phyloP scores from a whole-genome alignment of 2,113 vertebrate species.

The Prinia subflava region DNA sequence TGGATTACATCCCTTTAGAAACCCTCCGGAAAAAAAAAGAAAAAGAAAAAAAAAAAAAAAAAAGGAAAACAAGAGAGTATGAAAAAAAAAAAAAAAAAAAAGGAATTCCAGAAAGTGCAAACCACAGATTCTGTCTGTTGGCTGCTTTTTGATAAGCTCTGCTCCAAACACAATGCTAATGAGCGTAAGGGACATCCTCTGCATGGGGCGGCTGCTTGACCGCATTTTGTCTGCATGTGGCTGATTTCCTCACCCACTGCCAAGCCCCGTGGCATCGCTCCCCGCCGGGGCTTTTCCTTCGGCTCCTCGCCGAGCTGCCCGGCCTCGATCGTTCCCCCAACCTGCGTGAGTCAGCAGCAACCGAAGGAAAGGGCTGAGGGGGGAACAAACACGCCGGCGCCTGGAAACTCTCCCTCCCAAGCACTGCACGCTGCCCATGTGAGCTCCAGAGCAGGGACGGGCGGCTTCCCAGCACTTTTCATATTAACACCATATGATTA shows the following conservation, averaged over 20 bases:
- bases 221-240: constrained; percentile 60
- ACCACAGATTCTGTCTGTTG: constrained; percentile 69
- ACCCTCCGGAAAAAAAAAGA: not conserved
- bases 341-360: constrained; percentile 66
- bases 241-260: constrained; percentile 58
- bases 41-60: not conserved
- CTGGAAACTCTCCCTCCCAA: constrained; percentile 30
- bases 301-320: constrained; percentile 1
- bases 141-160: constrained; percentile 63
- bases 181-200: constrained; percentile 58
- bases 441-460: not conserved
- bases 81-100: not conserved
- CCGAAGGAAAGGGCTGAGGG: constrained; percentile 25
- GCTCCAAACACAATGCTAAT: constrained; percentile 63
- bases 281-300: constrained; percentile 51
- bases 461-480: not conserved
- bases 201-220: constrained; percentile 55
- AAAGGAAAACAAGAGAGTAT: not conserved
- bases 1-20: constrained; percentile 61
- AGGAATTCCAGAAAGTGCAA: constrained; percentile 37
- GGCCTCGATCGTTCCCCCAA: constrained; percentile 37
- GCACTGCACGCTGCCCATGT: not conserved
- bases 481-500: not conserved
- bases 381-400: constrained; percentile 9
- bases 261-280: constrained; percentile 62